phyloP scores from a whole-genome alignment of 2,888 invertebrate species.

The Sepioteuthis lessoniana region DNA sequence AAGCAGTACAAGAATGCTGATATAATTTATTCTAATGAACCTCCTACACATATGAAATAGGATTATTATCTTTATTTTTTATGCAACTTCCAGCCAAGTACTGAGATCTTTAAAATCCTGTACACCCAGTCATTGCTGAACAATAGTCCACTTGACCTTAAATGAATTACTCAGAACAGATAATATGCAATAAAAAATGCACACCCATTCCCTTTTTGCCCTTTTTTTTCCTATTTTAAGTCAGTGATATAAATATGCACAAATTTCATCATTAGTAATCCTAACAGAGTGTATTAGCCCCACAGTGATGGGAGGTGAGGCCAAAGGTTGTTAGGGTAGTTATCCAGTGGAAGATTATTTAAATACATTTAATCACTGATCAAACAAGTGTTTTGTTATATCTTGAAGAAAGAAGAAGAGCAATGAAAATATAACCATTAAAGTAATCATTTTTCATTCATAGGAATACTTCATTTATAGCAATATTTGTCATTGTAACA shows the following conservation, averaged over 20 bases:
- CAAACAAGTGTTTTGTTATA: background rate
- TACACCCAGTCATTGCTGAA: background rate
- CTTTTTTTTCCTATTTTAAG: background rate
- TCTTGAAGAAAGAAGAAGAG: background rate
- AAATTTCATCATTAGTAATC: conserved; percentile 33
- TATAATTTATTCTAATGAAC: background rate
- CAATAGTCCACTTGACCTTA: conserved; percentile 33
- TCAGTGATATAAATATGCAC: background rate
- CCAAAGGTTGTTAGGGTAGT: background rate
- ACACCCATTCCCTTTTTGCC: background rate
- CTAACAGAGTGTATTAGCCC: background rate
- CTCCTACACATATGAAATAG: background rate
- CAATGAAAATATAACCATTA: background rate
- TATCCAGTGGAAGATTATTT: background rate
- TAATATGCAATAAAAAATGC: background rate
- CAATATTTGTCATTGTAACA: too few species aligned
- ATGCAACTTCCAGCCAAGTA: background rate
- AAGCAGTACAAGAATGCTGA: background rate
- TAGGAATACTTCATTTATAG: too few species aligned
- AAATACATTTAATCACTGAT: conserved; percentile 13
- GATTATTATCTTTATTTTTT: background rate
- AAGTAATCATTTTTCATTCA: background rate
- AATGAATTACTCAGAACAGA: conserved; percentile 5
- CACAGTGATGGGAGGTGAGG: background rate
- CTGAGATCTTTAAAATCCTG: background rate